phyloP scores from a whole-genome alignment of 2,888 invertebrate species.

The Elmis aenea region DNA sequence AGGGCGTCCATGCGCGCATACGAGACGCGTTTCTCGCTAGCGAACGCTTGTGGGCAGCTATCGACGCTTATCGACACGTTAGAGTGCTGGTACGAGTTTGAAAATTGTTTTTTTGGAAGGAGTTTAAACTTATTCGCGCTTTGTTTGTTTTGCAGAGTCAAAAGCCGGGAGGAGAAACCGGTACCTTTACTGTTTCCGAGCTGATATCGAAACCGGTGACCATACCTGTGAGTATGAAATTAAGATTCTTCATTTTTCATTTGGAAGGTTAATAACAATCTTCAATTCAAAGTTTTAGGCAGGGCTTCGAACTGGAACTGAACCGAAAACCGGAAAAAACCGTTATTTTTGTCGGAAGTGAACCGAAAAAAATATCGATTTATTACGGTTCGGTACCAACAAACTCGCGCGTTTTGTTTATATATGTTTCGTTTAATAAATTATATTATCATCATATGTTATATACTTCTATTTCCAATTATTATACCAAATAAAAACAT shows the following conservation, averaged over 20 bases:
- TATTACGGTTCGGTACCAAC: too few species aligned
- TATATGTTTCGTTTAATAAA: too few species aligned
- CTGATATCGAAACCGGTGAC: conserved; percentile 58
- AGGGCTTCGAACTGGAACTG: too few species aligned
- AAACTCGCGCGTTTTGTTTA: too few species aligned
- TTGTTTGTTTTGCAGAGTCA: conserved; percentile 59
- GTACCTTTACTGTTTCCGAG: conserved; percentile 56
- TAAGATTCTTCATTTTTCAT: neutral
- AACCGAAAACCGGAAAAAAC: too few species aligned
- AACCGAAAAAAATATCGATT: too few species aligned
- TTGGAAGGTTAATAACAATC: neutral
- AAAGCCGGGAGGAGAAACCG: conserved; percentile 71
- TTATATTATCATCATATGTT: too few species aligned
- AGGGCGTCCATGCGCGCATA: conserved; percentile 66
- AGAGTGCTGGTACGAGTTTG: conserved; percentile 60
- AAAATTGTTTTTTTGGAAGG: conserved; percentile 6
- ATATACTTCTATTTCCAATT: too few species aligned
- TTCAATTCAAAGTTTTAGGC: neutral
- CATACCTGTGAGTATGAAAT: conserved; percentile 49
- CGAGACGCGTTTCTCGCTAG: conserved; percentile 70
- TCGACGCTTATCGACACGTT: conserved; percentile 63
- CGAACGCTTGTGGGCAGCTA: conserved; percentile 56
- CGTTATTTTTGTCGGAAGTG: too few species aligned
- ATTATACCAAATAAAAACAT: too few species aligned
- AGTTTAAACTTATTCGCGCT: neutral